Conservation (phyloP, 2,888 invertebrate species). For the Temnothorax unifasciatus region DNA sequence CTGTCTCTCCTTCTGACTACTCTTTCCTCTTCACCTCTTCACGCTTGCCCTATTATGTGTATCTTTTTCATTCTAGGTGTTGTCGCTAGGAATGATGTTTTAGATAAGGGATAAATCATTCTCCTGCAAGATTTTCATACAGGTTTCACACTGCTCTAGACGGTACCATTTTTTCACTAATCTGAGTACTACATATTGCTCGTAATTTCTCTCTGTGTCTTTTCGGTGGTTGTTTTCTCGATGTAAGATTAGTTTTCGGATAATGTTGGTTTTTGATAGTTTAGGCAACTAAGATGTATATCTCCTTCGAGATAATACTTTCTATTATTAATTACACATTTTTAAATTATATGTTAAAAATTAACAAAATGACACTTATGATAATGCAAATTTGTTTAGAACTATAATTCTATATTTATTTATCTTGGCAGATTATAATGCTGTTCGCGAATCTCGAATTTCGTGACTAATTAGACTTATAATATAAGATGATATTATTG, state of each 20-base stretch:
- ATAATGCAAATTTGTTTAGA: neutral
- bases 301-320: neutral
- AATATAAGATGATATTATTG: neutral
- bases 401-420: neutral
- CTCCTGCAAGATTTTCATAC: neutral
- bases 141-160: neutral
- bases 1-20: conserved; percentile 3
- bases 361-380: neutral
- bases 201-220: neutral
- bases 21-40: neutral
- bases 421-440: neutral
- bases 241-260: neutral
- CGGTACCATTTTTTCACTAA: neutral
- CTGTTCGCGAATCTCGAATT: neutral
- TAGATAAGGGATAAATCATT: neutral
- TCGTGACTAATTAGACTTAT: neutral
- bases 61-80: conserved; percentile 16
- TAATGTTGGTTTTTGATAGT: neutral
- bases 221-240: neutral
- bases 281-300: neutral
- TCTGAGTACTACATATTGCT: neutral
- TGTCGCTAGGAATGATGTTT: neutral
- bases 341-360: neutral
- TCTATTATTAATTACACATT: conserved; percentile 5
- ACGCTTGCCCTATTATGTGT: conserved; percentile 11